Base-by-base conservation (phyloP, 2,113 vertebrate genomes). In the Bostrychus sinensis region DNA sequence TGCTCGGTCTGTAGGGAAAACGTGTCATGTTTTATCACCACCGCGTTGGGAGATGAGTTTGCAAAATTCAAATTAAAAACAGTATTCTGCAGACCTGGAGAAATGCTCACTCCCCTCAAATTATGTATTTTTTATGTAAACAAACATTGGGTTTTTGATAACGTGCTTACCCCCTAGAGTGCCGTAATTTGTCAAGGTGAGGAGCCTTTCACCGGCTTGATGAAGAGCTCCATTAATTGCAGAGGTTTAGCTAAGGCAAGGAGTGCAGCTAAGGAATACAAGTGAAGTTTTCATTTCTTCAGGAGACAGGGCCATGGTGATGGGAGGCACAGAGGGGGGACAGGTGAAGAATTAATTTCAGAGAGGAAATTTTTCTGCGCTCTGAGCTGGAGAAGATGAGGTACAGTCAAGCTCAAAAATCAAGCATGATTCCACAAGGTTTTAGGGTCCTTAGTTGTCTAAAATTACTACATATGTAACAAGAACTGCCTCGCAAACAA, bases 271-370 rank as follows among this genome's bases (percentile, higher is more conserved):
- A 20, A 75, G n/a, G n/a, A n/a, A n/a, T n/a, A n/a, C n/a, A n/a
- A n/a, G n/a, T n/a, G n/a, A n/a, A 63, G 63, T 79, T 81, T 86
- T 80, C 51, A 84, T 89, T 86, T 81, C 48, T 77, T 86, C 77
- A 77, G 56, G 58, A 84, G 77, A 80, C 50, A 50, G 59, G 53
- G 34, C 66, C 55, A 74, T 62, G 26, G 56, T 70, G 63, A 78
- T 66, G 74, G 70, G 56, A 60, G 59, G 61, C 42, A 42, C 41
- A 42, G 63, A 17, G 8, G 32, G 53, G 34, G 63, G 32, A 55
- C 55, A 51, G 68, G 10, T 42, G 54, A 67, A 20, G 46, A 87
- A 89, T 83, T 82, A 84, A 90, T 85, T 84, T 62, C 54, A 68
- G 59, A 42, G 71, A 71, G 62, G 73, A 70, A 81, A 75, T 70